Base-by-base conservation (phyloP, 2,113 vertebrate genomes). In the Sinocyclocheilus rhinocerous region DNA sequence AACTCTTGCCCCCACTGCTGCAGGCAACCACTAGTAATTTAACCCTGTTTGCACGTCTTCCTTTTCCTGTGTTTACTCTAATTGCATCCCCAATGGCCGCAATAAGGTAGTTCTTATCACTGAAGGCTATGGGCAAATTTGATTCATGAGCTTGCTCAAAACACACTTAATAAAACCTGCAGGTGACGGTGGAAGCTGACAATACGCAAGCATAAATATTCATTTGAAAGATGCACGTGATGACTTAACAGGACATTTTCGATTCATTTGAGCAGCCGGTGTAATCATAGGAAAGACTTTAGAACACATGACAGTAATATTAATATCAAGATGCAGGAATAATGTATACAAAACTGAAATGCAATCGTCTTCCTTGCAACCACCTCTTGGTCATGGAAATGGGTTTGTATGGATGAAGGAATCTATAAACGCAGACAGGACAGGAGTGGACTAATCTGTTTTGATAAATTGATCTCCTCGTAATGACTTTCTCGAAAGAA, bases 51-150 rank as follows among this genome's bases (percentile, higher is more conserved):
- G 84, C 59, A 67, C 89, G 69, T 84, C 65, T 89, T 92, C 85
- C 87, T 89, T 85, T 91, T 92, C 87, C 89, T 87, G 84, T 92
- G 91, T 91, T 93, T 91, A 79, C 88, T 87, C 87, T 89, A 92
- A 92, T 86, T 86, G 83, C 77, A 24, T 85, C 89, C 88, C 77
- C 79, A 77, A 72, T 89, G 85, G 87, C 85, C 1, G 72, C n/a
- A 76, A 85, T 75, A 61, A 67, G 83, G 52, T 88, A 83, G 85
- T 83, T 84, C 85, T 85, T 84, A 75, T 48, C 85, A 87, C 87
- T 85, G 76, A 26, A 72, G 45, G 84, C 67, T 86, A 75, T 42
- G 42, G 57, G 59, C 59, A 77, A 83, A 79, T 78, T 63, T 73
- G 59, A 87, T 89, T 50, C 86, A 85, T 85, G 20, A 55, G 33